Conservation (phyloP, 2,797 vertebrate species). For the Martes flavigula region DNA sequence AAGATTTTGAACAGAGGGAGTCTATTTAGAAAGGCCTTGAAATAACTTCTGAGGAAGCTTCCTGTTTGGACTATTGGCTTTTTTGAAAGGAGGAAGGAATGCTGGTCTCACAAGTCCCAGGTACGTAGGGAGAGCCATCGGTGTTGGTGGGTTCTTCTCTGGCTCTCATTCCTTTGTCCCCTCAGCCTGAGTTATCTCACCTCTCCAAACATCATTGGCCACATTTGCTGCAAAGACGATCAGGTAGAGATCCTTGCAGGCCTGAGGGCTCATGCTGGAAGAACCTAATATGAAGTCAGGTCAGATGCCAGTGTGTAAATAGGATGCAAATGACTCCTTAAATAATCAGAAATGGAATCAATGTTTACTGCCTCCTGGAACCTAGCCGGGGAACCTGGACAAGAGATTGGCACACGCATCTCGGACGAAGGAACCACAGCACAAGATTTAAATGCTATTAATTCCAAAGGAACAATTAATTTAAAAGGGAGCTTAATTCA, state of each 20-base stretch:
- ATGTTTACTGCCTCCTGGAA: slow-evolving; percentile 32
- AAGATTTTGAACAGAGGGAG: neutral
- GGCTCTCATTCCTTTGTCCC: neutral
- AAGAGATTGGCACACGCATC: neutral
- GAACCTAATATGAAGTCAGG: slow-evolving; percentile 44
- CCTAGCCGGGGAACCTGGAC: slow-evolving; percentile 19
- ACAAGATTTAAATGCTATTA: slow-evolving; percentile 23
- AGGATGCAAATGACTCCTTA: slow-evolving; percentile 57
- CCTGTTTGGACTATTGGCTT: neutral
- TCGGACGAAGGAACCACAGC: slow-evolving; percentile 29
- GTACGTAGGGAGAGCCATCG: neutral
- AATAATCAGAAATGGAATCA: slow-evolving; percentile 45
- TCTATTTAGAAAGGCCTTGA: neutral
- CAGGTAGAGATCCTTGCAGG: neutral
- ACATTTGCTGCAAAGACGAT: neutral
- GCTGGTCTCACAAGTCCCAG: neutral
- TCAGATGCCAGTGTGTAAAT: slow-evolving; percentile 44
- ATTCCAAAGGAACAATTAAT: slow-evolving; percentile 76
- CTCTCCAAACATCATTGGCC: neutral
- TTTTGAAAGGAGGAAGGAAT: slow-evolving; percentile 26
- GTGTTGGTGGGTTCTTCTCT: neutral
- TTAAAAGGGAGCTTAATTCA: slow-evolving; percentile 68
- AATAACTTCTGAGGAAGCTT: neutral
- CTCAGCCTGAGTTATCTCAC: neutral
- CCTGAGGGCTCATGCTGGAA: neutral